Evolutionary conservation across 2,113 vertebrate genomes (phyloP), one percentile per base, ranked within the genome.

Genomic region (Callopanchax toddi): DNA sequence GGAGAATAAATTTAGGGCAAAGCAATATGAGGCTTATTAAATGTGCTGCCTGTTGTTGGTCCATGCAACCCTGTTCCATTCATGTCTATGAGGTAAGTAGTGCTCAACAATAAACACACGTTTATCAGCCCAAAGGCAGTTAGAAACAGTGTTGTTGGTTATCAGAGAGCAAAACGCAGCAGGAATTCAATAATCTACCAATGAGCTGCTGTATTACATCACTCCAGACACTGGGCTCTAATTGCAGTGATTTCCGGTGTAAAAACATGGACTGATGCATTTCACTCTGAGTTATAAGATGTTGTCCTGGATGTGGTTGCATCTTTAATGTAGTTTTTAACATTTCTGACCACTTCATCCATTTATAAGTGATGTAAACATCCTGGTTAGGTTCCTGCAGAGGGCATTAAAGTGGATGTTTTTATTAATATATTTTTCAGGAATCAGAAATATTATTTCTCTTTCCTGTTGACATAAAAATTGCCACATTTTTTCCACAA

Each of bases 21-120:
- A 2, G n/a, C 29, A 69, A 69, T 58, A 68, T n/a, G 1, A 9
- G 40, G 43, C 25, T 45, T 58, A 75, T 78, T 64, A 67, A 64
- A 67, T 18, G 17, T 37, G 53, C 0, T 16, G 17, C 29, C 60
- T 63, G 29, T 20, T 23, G 17, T 15, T 20, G n/a, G 26, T 66
- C 65, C 37, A 37, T 10, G 58, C 34, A 10, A 15, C 13, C 39
- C 50, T 16, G n/a, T 60, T 58, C 55, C 22, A 21, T 54, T 43
- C 49, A 32, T 20, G n/a, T 7, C 15, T 56, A 9, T 25, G 20
- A 48, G n/a, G 22, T 51, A 50, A 52, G 20, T 15, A 50, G 22
- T n/a, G 18, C 32, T 55, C n/a, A n/a, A n/a, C n/a, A n/a, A 50
- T 17, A 63, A 20, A 43, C 9, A 37, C 51, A 8, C 34, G 55